Evolutionary conservation across 2,888 invertebrate species (phyloP), one percentile per base, ranked within the genome.

Genomic region (Sinohyriopsis cumingii): DNA sequence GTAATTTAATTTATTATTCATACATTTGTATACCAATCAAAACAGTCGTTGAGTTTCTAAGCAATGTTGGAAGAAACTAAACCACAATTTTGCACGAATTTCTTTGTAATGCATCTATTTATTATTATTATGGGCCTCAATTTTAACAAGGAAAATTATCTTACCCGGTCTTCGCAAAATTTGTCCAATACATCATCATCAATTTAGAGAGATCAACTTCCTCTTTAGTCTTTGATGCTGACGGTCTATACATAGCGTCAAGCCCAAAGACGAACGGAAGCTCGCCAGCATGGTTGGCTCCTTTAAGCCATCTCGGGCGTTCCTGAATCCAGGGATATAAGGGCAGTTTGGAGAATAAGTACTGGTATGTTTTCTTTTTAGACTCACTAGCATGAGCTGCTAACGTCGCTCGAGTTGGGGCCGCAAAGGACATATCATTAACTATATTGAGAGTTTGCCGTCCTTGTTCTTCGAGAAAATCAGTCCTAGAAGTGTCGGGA

Each of bases 91-190:
- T 1, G 9, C 33, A 33, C 9, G 33, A 33, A 33, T 33, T 9
- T 45, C 45, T 12, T 45, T 45, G 3, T 45, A 45, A 15, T 45
- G 3, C 45, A 15, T 45, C 45, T 15, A 0, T 12, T 12, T 45
- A 45, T 33, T 7, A 33, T 33, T 6, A 33, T 45, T 45, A 45
- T 45, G 12, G 45, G 15, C 2, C 15, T 45, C 12, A 45, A 15
- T 45, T 45, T 15, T 15, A 45, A 15, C 45, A 15, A 45, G 45
- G 45, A 12, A 12, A 45, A 45, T 45, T 12, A 45, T 45, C 94
- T 93, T 92, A 98, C 98, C 98, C 97, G 77, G 95, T 94, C 92
- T 95, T 95, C 60, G 97, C 97, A 89, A 97, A 97, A 90, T 97
- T 97, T 1, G 96, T 94, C 97, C 97, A 97, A 90, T 96, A 97